A percentile compares a stretch with the other conserved stretches of the same genome.
Evolutionary conservation across 2,113 vertebrate species (phyloP).

Genomic region (Semnopithecus entellus): DNA sequence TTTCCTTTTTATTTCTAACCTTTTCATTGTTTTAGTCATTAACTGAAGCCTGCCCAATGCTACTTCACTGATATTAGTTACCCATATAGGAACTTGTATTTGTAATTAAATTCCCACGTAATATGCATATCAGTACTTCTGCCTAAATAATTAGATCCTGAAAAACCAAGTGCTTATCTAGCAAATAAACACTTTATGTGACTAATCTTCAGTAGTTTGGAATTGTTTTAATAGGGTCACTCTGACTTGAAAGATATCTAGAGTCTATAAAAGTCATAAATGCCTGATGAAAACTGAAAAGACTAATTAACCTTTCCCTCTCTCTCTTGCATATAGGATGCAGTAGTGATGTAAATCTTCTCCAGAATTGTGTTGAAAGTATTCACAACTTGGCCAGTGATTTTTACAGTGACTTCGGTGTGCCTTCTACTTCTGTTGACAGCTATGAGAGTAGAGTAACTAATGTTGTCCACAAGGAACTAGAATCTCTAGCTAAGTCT

Average conservation of each 20-base stretch:
- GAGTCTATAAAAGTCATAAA: neutral
- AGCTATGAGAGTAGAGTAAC: neutral
- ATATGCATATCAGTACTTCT: neutral
- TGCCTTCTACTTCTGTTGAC: conserved; percentile 12
- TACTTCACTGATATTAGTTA: neutral
- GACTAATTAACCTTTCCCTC: neutral
- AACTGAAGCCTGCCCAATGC: neutral
- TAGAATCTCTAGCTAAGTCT: conserved; percentile 84
- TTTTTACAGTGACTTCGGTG: conserved; percentile 79
- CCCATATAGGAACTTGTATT: neutral
- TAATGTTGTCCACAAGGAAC: conserved; percentile 58
- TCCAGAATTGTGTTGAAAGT: conserved; percentile 74
- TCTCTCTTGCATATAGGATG: conserved; percentile 71
- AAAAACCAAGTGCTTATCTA: neutral
- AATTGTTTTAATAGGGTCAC: neutral
- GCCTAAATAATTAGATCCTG: neutral
- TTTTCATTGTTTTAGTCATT: neutral
- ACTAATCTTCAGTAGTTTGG: neutral
- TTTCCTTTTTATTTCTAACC: neutral
- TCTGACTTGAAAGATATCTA: neutral
- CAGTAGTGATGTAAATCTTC: conserved; percentile 25
- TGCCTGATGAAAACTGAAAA: neutral
- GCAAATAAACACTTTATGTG: neutral
- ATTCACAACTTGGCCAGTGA: conserved; percentile 81
- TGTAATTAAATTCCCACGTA: neutral